phyloP scores from a whole-genome alignment of 2,888 invertebrate genomes.

The Branchellion lobata region DNA sequence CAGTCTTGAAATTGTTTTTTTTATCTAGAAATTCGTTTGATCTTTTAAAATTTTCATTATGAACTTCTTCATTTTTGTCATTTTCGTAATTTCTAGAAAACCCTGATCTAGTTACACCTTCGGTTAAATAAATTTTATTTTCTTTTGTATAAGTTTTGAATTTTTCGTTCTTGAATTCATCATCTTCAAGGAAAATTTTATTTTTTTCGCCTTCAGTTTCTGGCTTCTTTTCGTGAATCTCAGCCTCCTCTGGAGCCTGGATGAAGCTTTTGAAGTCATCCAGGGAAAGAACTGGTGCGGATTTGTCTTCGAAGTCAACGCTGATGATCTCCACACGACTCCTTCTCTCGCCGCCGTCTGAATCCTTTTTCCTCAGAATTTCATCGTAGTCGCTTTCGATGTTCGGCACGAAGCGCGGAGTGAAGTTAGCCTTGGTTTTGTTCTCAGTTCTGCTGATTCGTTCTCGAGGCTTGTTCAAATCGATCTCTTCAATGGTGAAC shows the following conservation, averaged over 20 bases:
- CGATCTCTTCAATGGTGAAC: not conserved
- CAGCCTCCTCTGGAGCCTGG: not conserved
- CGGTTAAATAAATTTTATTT: not conserved
- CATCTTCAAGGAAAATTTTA: not conserved
- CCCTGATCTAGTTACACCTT: too few species aligned
- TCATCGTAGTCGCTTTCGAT: not conserved
- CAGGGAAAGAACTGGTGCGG: not conserved
- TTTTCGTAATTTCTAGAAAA: too few species aligned
- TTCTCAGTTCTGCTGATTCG: not conserved
- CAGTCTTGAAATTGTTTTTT: too few species aligned
- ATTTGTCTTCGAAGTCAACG: not conserved
- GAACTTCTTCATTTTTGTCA: not conserved
- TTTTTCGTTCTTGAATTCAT: not conserved
- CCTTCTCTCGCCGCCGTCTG: not conserved
- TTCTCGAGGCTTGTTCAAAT: not conserved
- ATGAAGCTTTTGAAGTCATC: constrained; percentile 1
- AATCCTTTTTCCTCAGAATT: not conserved
- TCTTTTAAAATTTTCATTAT: not conserved
- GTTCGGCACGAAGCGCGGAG: constrained; percentile 5
- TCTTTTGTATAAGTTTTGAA: not conserved
- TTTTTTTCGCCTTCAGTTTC: not conserved
- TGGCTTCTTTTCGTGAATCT: too few species aligned
- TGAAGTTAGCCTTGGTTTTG: not conserved
- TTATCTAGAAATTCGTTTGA: too few species aligned
- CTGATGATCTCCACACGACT: not conserved